Percentiles rank a stretch among this genome's conserved stretches.
Conservation (phyloP, 2,888 invertebrate species). For the Periphyllus acericola region DNA sequence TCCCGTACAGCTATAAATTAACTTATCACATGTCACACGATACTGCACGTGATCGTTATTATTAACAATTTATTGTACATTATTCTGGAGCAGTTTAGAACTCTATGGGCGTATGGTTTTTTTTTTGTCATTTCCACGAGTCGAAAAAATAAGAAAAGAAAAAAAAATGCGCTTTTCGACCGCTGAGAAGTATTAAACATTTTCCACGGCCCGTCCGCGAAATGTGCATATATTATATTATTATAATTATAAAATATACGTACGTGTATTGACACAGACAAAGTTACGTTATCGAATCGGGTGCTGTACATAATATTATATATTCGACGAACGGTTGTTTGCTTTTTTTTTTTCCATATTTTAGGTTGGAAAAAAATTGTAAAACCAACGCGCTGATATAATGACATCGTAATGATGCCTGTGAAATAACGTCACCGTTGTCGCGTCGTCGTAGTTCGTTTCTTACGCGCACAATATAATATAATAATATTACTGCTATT, state of each 20-base stretch:
- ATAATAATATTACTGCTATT: not conserved
- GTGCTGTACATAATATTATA: not conserved
- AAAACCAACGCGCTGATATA: not conserved
- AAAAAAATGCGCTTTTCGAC: not conserved
- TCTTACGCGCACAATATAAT: not conserved
- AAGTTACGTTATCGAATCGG: not conserved
- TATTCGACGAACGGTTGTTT: conserved; percentile 1
- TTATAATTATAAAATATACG: not conserved
- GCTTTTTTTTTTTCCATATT: not conserved
- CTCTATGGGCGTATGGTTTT: not conserved
- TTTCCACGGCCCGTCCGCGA: conserved; percentile 24
- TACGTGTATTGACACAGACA: not conserved
- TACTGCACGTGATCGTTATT: conserved; percentile 1
- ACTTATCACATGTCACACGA: not conserved
- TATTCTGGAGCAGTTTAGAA: not conserved
- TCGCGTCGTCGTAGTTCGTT: not conserved
- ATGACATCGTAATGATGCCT: not conserved
- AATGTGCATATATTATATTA: not conserved
- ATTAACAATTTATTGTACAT: conserved; percentile 25
- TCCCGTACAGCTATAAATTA: not conserved
- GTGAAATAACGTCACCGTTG: conserved; percentile 3
- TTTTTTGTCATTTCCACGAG: not conserved
- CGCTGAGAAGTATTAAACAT: not conserved
- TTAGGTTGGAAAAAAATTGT: conserved; percentile 2
- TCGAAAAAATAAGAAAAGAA: conserved; percentile 3